Evolutionary conservation across 2,113 vertebrate genomes (phyloP), one percentile per base, ranked within the genome.

Genomic region (Ursus arctos): DNA sequence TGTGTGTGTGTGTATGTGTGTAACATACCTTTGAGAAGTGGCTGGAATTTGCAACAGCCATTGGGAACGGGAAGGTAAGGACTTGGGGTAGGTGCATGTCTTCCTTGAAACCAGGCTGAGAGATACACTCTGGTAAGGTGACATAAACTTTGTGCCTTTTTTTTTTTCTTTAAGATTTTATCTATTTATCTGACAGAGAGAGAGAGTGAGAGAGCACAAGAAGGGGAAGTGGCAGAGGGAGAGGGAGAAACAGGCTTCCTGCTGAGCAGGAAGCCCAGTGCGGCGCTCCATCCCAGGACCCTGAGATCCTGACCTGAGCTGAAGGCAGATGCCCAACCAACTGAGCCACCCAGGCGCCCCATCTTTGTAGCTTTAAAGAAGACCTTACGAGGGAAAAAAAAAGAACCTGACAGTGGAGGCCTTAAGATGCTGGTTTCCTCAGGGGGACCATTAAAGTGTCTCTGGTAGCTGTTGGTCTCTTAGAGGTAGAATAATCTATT

Each of bases 31-130:
- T 31, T 83, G 69, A 94, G 72, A 89, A 84, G 49, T 88, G 59
- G 49, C 84, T 94, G 40, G 51, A 94, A 87, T 95, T 97, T 88
- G 82, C 43, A 10, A 8, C 3, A 31, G 33, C 92, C 53, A 63
- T 51, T 97, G 63, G 33, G 51, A 94, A 95, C 74, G 79, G n/a
- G 72, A 47, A 61, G 18, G 16, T 90, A 31, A 88, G 63, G 69
- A 21, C 13, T 96, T 94, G 49, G 53, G 36, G 24, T 43, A 15
- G 24, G 49, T 61, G 11, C 1, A 1, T 96, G 21, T 92, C 83
- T 97, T 97, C 65, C 12, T 97, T 97, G 76, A 96, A 94, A 87
- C 16, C 36, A 96, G 57, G 47, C 36, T 80, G 63, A 94, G 57
- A 96, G 55, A 57, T 59, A 19, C 4, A 86, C 31, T 90, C 57